Evolutionary conservation across 2,113 vertebrate genomes (phyloP), one percentile per base, ranked within the genome.

Genomic region (Indicator indicator): DNA sequence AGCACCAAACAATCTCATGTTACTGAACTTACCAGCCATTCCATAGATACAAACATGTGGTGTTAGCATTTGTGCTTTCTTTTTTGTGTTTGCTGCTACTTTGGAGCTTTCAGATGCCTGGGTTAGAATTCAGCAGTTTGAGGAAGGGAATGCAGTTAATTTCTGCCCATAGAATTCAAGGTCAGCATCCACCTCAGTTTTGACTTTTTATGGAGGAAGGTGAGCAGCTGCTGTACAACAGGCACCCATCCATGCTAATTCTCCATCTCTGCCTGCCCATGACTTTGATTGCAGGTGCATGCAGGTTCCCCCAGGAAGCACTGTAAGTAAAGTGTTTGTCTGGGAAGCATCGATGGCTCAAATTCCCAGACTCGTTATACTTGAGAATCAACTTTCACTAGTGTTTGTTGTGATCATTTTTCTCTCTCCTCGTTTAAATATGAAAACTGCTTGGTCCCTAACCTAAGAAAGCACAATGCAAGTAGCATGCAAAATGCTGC

Each of bases 381-480:
- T 64, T 68, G 65, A 92, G 84, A 60, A 80, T 70, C 75, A 86
- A 3, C 83, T 91, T 32, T 48, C 74, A 32, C 16, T 67, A 3
- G 12, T 79, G 78, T 87, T 90, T 89, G 19, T 90, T 91, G 19
- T 78, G 62, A 8, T 88, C 2, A n/a, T 64, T 94, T 93, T 46
- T 77, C 62, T 89, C 89, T 94, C 75, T 84, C 2, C 36, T 79
- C 56, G 32, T 92, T 92, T 92, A 85, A 85, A 78, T 79, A 59
- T 0, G 0, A 91, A 59, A 59, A 23, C 64, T 68, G 42, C 40
- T 78, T 87, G n/a, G n/a, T 83, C 42, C 67, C 68, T 83, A 52
- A 52, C 24, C 36, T 63, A 72, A 65, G 72, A 73, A 77, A 85
- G 17, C 67, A 42, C 33, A 64, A 33, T 40, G 67, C 26, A 86